These are phyloP conservation scores for Papilio polytes DNA, from an alignment of 1,140 invertebrate species.

Conservation along the genomic window DNA sequence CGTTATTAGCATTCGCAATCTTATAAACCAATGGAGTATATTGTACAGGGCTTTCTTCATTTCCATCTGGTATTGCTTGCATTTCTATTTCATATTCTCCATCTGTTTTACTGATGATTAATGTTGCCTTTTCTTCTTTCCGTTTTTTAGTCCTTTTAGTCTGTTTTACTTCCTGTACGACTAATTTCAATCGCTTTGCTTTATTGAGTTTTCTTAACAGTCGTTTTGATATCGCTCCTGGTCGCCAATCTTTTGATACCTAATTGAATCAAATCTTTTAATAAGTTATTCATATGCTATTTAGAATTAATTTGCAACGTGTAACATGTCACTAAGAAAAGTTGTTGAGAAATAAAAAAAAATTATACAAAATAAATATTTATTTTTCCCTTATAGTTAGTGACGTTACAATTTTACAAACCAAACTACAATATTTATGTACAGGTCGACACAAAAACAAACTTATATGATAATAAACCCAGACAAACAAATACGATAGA, in stretches of 20 bases:
- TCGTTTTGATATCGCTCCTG: constrained; percentile 70
- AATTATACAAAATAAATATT: constrained; percentile 41
- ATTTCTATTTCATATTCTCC: constrained; percentile 69
- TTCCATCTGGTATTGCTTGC: constrained; percentile 49
- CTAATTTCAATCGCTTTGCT: constrained; percentile 52
- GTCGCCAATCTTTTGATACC: constrained; percentile 65
- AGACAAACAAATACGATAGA: constrained; percentile 41
- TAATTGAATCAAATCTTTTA: constrained; percentile 41
- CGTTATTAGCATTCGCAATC: constrained; percentile 60
- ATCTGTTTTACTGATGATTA: constrained; percentile 63
- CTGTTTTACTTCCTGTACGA: constrained; percentile 45
- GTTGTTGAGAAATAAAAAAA: constrained; percentile 40
- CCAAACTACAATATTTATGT: constrained; percentile 56
- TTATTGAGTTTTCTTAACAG: constrained; percentile 61
- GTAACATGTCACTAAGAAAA: constrained; percentile 44
- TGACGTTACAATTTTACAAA: constrained; percentile 71
- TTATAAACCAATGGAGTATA: constrained; percentile 65
- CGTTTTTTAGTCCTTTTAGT: constrained; percentile 58
- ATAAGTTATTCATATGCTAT: constrained; percentile 11
- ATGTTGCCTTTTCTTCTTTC: constrained; percentile 61
- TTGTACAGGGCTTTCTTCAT: constrained; percentile 41
- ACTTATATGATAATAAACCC: constrained; percentile 18
- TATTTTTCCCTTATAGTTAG: constrained; percentile 53
- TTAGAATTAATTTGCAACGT: not conserved
- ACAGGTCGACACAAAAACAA: constrained; percentile 19